A percentile compares a stretch with the other conserved stretches of the same genome.
Evolutionary conservation across 2,113 vertebrate species (phyloP).

Genomic region (Tenebrosternarchus preto): DNA sequence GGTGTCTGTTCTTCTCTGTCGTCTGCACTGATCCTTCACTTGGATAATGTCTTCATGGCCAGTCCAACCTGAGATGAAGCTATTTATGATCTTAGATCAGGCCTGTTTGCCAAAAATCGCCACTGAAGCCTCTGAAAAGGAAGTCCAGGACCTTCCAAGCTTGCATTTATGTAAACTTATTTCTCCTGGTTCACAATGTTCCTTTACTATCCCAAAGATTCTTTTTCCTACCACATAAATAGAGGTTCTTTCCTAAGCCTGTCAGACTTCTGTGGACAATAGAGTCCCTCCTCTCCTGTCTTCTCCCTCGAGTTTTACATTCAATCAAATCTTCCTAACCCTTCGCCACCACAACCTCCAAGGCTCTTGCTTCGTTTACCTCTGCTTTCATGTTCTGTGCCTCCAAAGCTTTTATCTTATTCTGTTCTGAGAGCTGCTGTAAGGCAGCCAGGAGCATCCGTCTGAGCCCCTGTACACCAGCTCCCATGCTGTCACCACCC

Average conservation of each 20-base stretch:
- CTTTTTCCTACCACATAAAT: conserved; percentile 12
- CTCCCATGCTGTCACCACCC: no score
- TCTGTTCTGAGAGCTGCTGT: no score
- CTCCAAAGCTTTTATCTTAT: no score
- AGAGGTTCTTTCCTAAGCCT: conserved; percentile 9
- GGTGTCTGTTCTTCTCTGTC: no score
- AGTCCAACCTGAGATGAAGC: background rate
- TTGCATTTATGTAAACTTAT: conserved; percentile 22
- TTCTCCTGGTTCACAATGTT: conserved; percentile 3
- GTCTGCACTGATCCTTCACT: no score
- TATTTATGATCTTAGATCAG: background rate
- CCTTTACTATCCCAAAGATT: conserved; percentile 7
- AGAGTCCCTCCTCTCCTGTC: conserved; percentile 7
- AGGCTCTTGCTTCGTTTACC: background rate
- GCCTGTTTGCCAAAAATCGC: background rate
- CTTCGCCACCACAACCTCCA: background rate
- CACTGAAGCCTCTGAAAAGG: background rate
- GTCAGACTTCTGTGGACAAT: conserved; percentile 23
- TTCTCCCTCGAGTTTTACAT: background rate
- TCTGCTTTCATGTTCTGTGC: no score
- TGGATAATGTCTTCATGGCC: no score
- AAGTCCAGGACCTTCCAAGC: background rate
- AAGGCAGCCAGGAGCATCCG: no score
- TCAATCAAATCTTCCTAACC: background rate
- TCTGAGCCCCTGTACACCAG: no score